Evolutionary conservation across 2,797 vertebrate species (phyloP).

Genomic region (Crax fasciolata): DNA sequence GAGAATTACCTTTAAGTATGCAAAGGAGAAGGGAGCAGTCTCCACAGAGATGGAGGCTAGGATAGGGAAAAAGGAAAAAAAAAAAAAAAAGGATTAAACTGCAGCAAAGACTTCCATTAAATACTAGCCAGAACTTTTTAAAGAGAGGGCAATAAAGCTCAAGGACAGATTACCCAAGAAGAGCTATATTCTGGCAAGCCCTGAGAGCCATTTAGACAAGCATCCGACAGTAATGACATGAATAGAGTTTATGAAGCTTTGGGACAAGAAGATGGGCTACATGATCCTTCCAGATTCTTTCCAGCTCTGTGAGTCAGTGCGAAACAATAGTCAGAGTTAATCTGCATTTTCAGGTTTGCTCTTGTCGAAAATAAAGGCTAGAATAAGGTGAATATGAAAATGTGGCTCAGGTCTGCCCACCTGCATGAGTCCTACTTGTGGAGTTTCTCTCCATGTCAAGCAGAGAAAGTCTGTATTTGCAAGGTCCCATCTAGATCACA

Average conservation of each 20-base stretch:
- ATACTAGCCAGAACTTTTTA: not conserved
- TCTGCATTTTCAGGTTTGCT: not conserved
- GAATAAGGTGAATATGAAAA: not conserved
- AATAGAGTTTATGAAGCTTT: constrained; percentile 23
- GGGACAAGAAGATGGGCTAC: not conserved
- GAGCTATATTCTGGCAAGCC: not conserved
- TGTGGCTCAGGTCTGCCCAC: not conserved
- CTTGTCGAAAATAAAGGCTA: not conserved
- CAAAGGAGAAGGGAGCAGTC: not conserved
- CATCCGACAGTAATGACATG: constrained; percentile 29
- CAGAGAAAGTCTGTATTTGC: not conserved
- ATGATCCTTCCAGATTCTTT: constrained; percentile 15
- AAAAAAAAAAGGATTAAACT: not conserved
- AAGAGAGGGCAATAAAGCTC: not conserved
- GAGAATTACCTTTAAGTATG: constrained; percentile 29
- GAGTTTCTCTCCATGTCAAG: not conserved
- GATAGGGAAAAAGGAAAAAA: not conserved
- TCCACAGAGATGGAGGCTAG: not conserved
- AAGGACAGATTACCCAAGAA: not conserved
- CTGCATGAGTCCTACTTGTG: not conserved
- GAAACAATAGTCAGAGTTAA: constrained; percentile 16
- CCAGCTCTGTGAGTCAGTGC: not conserved
- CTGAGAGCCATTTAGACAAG: constrained; percentile 27
- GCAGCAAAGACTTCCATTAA: not conserved
- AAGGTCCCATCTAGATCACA: constrained; percentile 21